Conservation (phyloP, 2,113 vertebrate species). For the Pedetes capensis region DNA sequence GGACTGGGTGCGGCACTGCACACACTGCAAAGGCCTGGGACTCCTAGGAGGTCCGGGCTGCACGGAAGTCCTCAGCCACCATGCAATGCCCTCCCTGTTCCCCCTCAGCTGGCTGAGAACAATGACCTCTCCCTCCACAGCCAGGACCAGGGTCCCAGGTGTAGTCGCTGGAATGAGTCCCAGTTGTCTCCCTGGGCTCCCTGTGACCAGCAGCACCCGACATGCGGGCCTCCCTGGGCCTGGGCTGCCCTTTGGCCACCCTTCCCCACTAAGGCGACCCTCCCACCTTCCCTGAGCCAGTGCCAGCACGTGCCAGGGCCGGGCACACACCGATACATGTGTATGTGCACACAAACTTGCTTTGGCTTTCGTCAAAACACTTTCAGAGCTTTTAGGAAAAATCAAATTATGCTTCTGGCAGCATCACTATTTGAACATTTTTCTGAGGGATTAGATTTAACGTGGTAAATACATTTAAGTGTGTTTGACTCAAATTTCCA, state of each 20-base stretch:
- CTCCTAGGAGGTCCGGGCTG: neutral
- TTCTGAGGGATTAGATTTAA: slow-evolving; percentile 49
- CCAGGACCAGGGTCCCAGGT: neutral
- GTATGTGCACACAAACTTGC: neutral
- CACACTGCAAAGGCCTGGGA: rapidly evolving
- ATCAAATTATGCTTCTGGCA: slow-evolving; percentile 55
- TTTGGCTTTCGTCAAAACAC: slow-evolving; percentile 33
- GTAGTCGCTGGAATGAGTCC: neutral
- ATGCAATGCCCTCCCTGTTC: neutral
- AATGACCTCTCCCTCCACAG: neutral
- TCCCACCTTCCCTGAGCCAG: too few relatives aligned
- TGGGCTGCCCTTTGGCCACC: neutral
- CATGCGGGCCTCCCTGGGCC: neutral
- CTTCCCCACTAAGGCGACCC: neutral
- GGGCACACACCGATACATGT: neutral
- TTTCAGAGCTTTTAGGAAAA: slow-evolving; percentile 53
- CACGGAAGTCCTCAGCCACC: rapidly evolving
- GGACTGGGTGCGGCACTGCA: neutral
- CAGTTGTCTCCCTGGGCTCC: neutral
- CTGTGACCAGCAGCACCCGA: neutral
- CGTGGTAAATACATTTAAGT: neutral
- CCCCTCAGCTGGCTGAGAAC: neutral
- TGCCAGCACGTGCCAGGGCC: rapidly evolving
- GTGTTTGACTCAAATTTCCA: slow-evolving; percentile 44
- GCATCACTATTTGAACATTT: slow-evolving; percentile 40